Percentiles rank a stretch among this genome's conserved stretches.
Evolutionary conservation across 2,113 vertebrate genomes (phyloP).

Genomic region (Oceanites oceanicus): DNA sequence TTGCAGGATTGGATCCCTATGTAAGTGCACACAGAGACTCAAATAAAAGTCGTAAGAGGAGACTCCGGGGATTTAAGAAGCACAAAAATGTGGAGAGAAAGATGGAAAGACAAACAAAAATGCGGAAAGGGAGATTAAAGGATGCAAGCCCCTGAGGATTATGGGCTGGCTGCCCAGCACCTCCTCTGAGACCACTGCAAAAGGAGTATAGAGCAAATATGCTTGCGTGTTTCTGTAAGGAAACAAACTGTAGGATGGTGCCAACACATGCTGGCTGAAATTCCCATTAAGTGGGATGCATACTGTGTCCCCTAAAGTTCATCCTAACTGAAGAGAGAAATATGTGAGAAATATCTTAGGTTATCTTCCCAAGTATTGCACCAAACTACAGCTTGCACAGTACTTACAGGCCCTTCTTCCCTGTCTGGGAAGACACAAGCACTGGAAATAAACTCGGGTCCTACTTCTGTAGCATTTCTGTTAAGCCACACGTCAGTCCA

Average conservation of each 20-base stretch:
- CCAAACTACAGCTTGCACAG: background rate
- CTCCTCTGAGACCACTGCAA: conserved; percentile 37
- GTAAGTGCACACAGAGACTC: background rate
- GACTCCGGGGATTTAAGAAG: background rate
- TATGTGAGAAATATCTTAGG: conserved; percentile 11
- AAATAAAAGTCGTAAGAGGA: background rate
- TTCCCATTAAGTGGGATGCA: conserved; percentile 16
- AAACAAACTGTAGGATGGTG: background rate
- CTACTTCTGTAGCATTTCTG: background rate
- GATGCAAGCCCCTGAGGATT: background rate
- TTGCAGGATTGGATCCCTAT: background rate
- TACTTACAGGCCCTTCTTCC: background rate
- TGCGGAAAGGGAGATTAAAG: background rate
- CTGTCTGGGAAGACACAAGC: background rate
- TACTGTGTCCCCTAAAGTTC: background rate
- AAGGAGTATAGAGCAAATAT: background rate
- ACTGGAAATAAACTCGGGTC: background rate
- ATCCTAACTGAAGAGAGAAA: background rate
- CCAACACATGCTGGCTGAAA: conserved; percentile 21
- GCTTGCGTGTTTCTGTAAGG: background rate
- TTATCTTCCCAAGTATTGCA: conserved; percentile 41
- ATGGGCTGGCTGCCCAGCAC: conserved; percentile 43
- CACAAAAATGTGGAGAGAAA: conserved; percentile 18
- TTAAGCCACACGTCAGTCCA: background rate
- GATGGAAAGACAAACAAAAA: conserved; percentile 54